phyloP scores from a whole-genome alignment of 2,888 invertebrate species.

The Podotricha telesiphe region DNA sequence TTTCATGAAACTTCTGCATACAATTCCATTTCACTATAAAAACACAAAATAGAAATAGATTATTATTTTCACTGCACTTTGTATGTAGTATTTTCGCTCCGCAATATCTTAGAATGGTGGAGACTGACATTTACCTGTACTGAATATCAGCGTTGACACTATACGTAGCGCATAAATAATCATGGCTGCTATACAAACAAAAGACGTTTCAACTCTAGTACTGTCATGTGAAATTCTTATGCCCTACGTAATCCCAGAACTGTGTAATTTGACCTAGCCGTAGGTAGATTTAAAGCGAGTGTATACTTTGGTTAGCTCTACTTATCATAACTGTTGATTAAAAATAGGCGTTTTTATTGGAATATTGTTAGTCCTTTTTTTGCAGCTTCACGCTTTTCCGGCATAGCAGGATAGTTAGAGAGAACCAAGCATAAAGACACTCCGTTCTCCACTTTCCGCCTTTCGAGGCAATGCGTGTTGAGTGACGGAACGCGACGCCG shows the following conservation, averaged over 20 bases:
- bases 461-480: too few relatives aligned
- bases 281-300: slow-evolving; percentile 50
- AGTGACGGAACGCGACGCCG: too few relatives aligned
- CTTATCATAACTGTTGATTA: too few relatives aligned
- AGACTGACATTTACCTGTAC: slow-evolving; percentile 43
- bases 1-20: too few relatives aligned
- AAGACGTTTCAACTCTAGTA: slow-evolving; percentile 50
- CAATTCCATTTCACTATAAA: neutral
- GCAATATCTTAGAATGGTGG: slow-evolving; percentile 48
- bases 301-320: slow-evolving; percentile 5
- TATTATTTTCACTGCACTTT: slow-evolving; percentile 6
- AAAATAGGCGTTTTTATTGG: too few relatives aligned
- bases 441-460: too few relatives aligned
- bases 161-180: slow-evolving; percentile 49
- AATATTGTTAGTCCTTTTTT: too few relatives aligned
- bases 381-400: too few relatives aligned
- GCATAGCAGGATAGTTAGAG: too few relatives aligned
- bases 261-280: slow-evolving; percentile 57
- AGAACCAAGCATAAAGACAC: too few relatives aligned
- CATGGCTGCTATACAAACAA: slow-evolving; percentile 49
- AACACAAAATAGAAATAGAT: neutral
- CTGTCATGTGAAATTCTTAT: slow-evolving; percentile 56
- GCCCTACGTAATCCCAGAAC: slow-evolving; percentile 58
- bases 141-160: slow-evolving; percentile 45
- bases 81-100: slow-evolving; percentile 35